Evolutionary conservation across 2,113 vertebrate genomes (phyloP).

Genomic region (Cephalopterus ornatus): DNA sequence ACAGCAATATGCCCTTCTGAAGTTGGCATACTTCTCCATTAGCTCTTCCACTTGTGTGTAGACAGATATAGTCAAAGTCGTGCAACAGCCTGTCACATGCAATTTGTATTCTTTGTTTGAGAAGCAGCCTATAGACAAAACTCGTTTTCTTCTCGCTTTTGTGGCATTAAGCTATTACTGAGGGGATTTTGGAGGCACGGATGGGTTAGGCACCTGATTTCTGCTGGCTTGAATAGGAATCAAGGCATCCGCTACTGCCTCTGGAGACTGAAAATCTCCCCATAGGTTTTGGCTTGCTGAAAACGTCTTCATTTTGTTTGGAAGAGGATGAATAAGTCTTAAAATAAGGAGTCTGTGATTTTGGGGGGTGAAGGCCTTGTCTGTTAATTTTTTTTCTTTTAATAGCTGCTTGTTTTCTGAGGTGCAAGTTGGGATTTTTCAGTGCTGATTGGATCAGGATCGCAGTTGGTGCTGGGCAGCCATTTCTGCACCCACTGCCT

Average conservation of each 20-base stretch:
- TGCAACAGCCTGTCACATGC: neutral
- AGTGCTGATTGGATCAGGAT: rapidly evolving
- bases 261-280: slow-evolving; percentile 10
- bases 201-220: slow-evolving; percentile 19
- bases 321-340: neutral
- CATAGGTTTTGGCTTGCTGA: neutral
- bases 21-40: neutral
- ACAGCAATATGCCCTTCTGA: neutral
- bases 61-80: neutral
- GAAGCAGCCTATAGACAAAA: slow-evolving; percentile 35
- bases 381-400: neutral
- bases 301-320: neutral
- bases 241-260: neutral
- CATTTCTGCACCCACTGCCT: rapidly evolving
- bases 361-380: neutral
- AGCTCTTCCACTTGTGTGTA: neutral
- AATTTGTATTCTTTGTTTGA: slow-evolving; percentile 38
- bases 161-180: neutral
- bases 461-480: rapidly evolving
- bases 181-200: neutral
- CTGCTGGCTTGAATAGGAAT: slow-evolving; percentile 14
- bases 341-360: neutral
- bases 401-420: neutral
- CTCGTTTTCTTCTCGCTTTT: slow-evolving; percentile 10
- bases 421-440: neutral